Evolutionary conservation across 2,113 vertebrate species (phyloP), one percentile per base, ranked within the genome.

Genomic region (Colinus virginianus): DNA sequence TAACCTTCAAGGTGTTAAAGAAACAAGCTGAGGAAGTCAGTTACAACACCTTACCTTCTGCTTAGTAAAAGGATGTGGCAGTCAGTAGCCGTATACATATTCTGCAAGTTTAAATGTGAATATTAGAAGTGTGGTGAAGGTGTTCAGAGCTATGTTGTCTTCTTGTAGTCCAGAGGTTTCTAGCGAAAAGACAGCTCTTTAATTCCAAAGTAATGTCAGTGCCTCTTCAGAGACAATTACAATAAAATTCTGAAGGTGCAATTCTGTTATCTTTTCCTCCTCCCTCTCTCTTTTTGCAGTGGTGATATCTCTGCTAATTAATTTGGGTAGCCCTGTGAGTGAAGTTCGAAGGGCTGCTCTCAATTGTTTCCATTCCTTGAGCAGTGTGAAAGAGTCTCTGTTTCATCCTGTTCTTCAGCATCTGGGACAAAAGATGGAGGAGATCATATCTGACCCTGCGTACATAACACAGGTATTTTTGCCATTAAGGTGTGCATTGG

Each of bases 311-410:
- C 90, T 99, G 87, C 95, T 99, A n/a, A 91, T 98, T 74, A 99
- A 98, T 76, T 97, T 99, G 97, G 94, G 94, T 43, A 99, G 97
- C 90, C 98, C 98, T 7, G 75, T 99, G 8, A 98, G 98, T 45
- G 99, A 99, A 90, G 98, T 99, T 28, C 97, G 99, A 30, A 97
- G 98, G 89, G 98, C 98, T 34, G 98, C 98, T 15, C 85, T 99
- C 34, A 92, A 84, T 7, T 98, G 98, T 66, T 97, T 99, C 14
- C 96, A 97, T 90, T 92, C 91, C 74, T 95, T 99, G n/a, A 96
- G 95, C 3, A 93, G 46, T 30, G 53, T 97, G 53, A 90, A 61
- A 48, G 38, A 90, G 4, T 98, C 98, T 42, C 94, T 96, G 0
- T 98, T 98, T 94, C 93, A 97, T 75, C 98, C 98, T 77, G 55